Evolutionary conservation across 2,113 vertebrate species (phyloP), one percentile per base, ranked within the genome.

Genomic region (Ailuropoda melanoleuca): DNA sequence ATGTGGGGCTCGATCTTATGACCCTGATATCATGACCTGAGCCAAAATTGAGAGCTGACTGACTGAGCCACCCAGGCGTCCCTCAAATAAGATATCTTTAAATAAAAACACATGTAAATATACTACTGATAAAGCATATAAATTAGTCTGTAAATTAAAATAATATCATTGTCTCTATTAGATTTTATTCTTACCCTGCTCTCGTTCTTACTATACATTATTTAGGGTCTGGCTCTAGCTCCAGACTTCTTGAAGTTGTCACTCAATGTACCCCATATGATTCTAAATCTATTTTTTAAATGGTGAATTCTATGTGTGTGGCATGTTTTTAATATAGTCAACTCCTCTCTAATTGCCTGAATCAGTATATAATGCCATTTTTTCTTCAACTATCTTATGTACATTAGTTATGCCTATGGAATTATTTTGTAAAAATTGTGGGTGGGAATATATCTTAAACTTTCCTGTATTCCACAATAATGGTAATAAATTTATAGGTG

Each of bases 221-320:
- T 58, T 72, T 56, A 37, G 3, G 24, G 1, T 1, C 46, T 34
- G 4, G 12, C 2, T 7, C 21, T 46, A 46, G 1, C 19, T 95
- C 14, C 0, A 37, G 13, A 26, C 1, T 8, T 46, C 23, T 21
- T 24, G 11, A 77, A 50, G 4, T 23, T 0, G 70, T 6, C 6
- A 70, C 21, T 90, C n/a, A 78, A 46, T 72, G 24, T 29, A 68
- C 0, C 3, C 3, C 8, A 55, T 3, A 39, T 11, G 18, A 8
- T 70, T 14, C 8, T 55, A 19, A 26, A 60, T 4, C 26, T 75
- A 37, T 93, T 60, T 62, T 58, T 13, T 39, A 58, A 55, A 56
- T 17, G 86, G 1, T 53, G 9, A 66, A 56, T 46, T 87, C 4
- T 4, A 83, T 2, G 3, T 39, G 3, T 37, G 4, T 31, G 74